Percentiles rank a stretch among this genome's conserved stretches.
Conservation (phyloP, 1,140 invertebrate species). For the Drosophila murphyi region DNA sequence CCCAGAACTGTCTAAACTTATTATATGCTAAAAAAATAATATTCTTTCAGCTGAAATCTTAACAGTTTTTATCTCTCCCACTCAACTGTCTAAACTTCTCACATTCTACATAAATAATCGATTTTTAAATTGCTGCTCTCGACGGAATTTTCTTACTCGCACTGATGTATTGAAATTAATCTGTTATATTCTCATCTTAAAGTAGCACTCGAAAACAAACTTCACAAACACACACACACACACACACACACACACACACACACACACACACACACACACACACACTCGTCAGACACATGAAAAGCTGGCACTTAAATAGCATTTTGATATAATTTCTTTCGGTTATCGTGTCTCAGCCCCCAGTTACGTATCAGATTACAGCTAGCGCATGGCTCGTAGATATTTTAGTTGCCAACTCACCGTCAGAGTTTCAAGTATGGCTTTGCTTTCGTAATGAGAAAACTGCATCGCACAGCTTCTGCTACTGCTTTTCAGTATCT, state of each 20-base stretch:
- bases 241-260: not conserved
- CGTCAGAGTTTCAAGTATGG: constrained; percentile 52
- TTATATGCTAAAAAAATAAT: too few relatives aligned
- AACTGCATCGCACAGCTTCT: constrained; percentile 50
- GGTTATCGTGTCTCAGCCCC: constrained; percentile 18
- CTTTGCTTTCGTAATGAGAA: constrained; percentile 69
- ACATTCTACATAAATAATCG: not conserved
- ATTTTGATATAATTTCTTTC: constrained; percentile 31
- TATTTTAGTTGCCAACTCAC: constrained; percentile 53
- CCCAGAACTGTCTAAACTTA: too few relatives aligned
- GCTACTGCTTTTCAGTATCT: constrained; percentile 15
- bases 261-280: constrained; percentile 1
- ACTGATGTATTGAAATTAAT: constrained; percentile 13
- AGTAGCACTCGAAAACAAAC: not conserved
- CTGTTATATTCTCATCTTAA: constrained; percentile 11
- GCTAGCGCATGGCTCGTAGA: constrained; percentile 22
- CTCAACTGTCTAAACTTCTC: not conserved
- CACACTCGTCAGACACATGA: not conserved
- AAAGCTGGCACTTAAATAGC: constrained; percentile 24
- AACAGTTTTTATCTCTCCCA: too few relatives aligned
- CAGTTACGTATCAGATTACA: constrained; percentile 33
- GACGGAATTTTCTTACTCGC: not conserved
- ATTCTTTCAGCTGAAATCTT: too few relatives aligned
- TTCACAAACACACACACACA: not conserved
- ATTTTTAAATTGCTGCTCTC: not conserved